Evolutionary conservation across 1,140 invertebrate species (phyloP).

Genomic region (Drosophila rhopaloa): DNA sequence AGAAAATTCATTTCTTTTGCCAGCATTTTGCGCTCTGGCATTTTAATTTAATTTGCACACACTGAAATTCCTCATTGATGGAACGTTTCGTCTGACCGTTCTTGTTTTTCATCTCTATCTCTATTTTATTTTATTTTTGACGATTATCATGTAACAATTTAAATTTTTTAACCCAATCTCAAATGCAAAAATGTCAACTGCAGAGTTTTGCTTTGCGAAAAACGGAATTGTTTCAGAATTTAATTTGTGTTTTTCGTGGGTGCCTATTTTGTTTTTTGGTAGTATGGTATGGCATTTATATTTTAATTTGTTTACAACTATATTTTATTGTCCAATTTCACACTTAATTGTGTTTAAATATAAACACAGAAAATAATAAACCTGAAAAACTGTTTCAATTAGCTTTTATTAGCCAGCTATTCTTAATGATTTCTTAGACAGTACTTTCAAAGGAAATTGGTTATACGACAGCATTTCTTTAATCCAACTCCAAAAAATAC

Average conservation of each 20-base stretch:
- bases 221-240: conserved; percentile 4
- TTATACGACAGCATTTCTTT: background rate
- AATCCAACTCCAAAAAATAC: background rate
- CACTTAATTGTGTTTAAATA: too few relatives aligned
- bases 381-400: too few relatives aligned
- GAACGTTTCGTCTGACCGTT: conserved; percentile 16
- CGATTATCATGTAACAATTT: conserved; percentile 40
- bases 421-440: too few relatives aligned
- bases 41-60: conserved; percentile 72
- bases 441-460: too few relatives aligned
- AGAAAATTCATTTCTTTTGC: conserved; percentile 46
- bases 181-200: conserved; percentile 24
- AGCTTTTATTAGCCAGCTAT: too few relatives aligned
- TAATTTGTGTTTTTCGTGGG: background rate
- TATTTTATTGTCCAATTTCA: background rate
- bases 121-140: conserved; percentile 14
- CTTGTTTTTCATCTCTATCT: background rate
- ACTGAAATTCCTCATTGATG: conserved; percentile 39
- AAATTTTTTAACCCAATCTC: conserved; percentile 19
- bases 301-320: background rate
- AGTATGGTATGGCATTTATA: background rate
- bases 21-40: conserved; percentile 46
- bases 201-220: conserved; percentile 17
- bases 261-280: background rate
- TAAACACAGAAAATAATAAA: too few relatives aligned